Conservation (phyloP, 2,113 vertebrate species). For the Willisornis vidua region DNA sequence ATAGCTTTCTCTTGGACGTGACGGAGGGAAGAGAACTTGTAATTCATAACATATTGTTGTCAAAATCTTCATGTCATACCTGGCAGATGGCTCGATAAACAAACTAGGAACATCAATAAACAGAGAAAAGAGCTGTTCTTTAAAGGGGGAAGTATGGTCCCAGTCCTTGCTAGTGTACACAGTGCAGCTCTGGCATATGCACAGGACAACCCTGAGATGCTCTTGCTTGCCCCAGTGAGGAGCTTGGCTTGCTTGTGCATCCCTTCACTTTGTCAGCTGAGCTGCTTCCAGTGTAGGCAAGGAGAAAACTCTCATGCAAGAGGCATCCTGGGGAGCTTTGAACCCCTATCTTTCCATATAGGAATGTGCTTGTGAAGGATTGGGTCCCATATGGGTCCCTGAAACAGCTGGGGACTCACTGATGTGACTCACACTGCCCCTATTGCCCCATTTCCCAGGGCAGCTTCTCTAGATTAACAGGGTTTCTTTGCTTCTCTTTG, state of each 20-base stretch:
- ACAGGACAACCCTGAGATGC: not conserved
- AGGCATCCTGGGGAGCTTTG: rapidly evolving
- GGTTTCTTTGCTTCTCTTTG: not conserved
- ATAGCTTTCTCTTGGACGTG: not conserved
- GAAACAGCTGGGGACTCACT: not conserved
- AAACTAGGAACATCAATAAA: constrained; percentile 1
- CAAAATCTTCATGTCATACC: constrained; percentile 10
- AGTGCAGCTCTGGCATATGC: not conserved
- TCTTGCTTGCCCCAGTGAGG: not conserved
- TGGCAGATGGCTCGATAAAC: not conserved
- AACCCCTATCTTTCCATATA: not conserved
- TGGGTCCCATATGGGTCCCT: rapidly evolving
- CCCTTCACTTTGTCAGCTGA: not conserved
- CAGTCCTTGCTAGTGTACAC: not conserved
- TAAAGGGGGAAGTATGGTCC: not conserved
- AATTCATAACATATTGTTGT: not conserved
- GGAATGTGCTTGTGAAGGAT: not conserved
- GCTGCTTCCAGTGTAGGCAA: not conserved
- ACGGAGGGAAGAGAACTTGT: not conserved
- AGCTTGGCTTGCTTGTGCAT: not conserved
- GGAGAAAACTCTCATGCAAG: not conserved
- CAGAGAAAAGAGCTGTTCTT: not conserved
- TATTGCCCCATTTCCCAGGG: not conserved
- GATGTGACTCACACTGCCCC: rapidly evolving
- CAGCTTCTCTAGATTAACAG: not conserved